Conservation (phyloP, 2,113 vertebrate species). For the Lethenteron reissneri region DNA sequence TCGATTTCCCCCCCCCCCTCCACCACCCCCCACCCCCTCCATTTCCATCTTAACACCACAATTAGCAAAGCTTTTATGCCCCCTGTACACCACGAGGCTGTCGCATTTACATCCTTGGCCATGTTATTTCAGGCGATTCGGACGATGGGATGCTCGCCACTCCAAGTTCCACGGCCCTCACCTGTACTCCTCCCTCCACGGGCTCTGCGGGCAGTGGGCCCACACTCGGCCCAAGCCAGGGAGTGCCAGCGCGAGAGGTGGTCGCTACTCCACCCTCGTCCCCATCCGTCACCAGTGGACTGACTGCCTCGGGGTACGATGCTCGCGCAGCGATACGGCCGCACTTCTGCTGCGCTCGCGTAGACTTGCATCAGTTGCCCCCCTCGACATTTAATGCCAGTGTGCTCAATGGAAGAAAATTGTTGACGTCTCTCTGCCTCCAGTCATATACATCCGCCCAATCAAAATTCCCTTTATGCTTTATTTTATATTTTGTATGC, state of each 20-base stretch:
- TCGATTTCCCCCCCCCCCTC: neutral
- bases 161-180: slow-evolving; percentile 33
- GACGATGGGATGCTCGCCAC: slow-evolving; percentile 59
- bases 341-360: slow-evolving; percentile 22
- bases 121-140: slow-evolving; percentile 49
- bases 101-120: neutral
- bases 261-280: slow-evolving; percentile 81
- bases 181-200: slow-evolving; percentile 60
- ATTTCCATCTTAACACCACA: neutral
- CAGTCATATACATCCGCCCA: neutral
- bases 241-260: slow-evolving; percentile 42
- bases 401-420: neutral
- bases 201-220: slow-evolving; percentile 28
- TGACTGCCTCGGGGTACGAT: neutral
- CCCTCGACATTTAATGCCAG: neutral
- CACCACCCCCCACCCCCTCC: neutral
- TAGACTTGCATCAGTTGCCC: neutral
- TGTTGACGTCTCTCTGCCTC: neutral
- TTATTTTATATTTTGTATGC: neutral
- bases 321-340: too few species aligned
- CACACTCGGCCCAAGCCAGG: too few species aligned
- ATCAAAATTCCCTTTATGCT: neutral
- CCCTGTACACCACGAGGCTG: too few species aligned
- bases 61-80: neutral
- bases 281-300: slow-evolving; percentile 52